Evolutionary conservation across 1,140 invertebrate species (phyloP), one percentile per base, ranked within the genome.

Genomic region (Pseudomyrmex cubaensis): DNA sequence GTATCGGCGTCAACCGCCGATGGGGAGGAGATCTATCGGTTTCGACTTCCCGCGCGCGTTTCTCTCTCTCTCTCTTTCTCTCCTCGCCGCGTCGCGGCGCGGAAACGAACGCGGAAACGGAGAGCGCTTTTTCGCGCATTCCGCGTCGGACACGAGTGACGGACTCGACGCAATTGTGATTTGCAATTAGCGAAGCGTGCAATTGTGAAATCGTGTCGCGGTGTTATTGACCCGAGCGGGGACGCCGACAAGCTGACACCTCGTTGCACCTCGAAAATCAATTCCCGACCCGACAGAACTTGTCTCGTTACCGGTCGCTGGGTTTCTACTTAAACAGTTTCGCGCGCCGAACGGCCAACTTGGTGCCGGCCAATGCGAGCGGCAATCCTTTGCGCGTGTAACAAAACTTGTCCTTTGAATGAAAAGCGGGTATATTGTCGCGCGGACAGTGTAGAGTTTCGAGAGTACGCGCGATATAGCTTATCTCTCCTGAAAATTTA

Each of bases 141-240:
- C 72, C 61, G 70, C 50, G 20, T 50, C 75, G 64, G 48, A 9
- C 57, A 59, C 85, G 75, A 78, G 84, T 82, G 67, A 74, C 77
- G 85, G 57, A 15, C 64, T 75, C 15, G 73, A 57, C 64, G 85
- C 89, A 92, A 91, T 92, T 89, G 90, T 87, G 90, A 92, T 91
- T 92, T 89, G 91, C 90, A 92, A 93, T 93, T 92, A 92, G 91
- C 92, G 90, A 92, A 91, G 85, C 92, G 90, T 92, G 92, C 90
- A 92, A 92, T 93, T 93, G 91, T 92, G 92, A 93, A 93, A 93
- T 92, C 91, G 89, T 85, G 89, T 83, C 84, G 85, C 89, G 89
- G 89, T 93, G 93, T 92, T 92, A 92, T 93, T 93, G 92, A 93
- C 93, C 93, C 20, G 62, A 61, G 4, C 88, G 90, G 88, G 89